Percentiles rank a stretch among this genome's conserved stretches.
Evolutionary conservation across 2,888 invertebrate species (phyloP).

Genomic region (Chalcis sispes): DNA sequence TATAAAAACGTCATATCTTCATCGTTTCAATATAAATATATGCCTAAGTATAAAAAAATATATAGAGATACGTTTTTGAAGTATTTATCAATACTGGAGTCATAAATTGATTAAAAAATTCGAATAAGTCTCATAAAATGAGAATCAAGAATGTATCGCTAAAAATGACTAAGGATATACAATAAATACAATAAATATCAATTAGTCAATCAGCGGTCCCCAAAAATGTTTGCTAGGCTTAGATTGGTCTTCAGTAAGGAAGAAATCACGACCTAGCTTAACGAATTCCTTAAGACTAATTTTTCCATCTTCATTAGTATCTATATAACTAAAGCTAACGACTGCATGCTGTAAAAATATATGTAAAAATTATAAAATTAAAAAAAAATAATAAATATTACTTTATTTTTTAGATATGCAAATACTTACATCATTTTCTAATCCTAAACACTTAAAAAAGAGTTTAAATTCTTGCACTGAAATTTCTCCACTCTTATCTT

Average conservation of each 20-base stretch:
- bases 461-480: constrained; percentile 89
- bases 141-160: constrained; percentile 52
- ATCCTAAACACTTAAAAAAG: constrained; percentile 88
- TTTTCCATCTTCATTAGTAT: constrained; percentile 87
- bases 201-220: constrained; percentile 84
- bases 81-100: constrained; percentile 35
- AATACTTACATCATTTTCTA: constrained; percentile 80
- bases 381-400: constrained; percentile 27
- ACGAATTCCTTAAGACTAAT: constrained; percentile 87
- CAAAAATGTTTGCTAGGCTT: constrained; percentile 90
- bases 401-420: too few species aligned
- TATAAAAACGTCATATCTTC: constrained; percentile 2
- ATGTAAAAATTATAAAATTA: neutral
- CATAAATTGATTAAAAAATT: constrained; percentile 42
- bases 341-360: constrained; percentile 79
- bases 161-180: constrained; percentile 40
- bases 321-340: constrained; percentile 87
- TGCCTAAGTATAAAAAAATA: constrained; percentile 54
- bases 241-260: constrained; percentile 85
- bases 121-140: constrained; percentile 36
- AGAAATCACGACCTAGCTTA: constrained; percentile 87
- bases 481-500: constrained; percentile 86
- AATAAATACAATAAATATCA: too few species aligned
- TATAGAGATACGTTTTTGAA: constrained; percentile 47
- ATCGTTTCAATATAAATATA: constrained; percentile 53